Conservation (phyloP, 1,140 invertebrate genomes). For the Pantala flavescens region DNA sequence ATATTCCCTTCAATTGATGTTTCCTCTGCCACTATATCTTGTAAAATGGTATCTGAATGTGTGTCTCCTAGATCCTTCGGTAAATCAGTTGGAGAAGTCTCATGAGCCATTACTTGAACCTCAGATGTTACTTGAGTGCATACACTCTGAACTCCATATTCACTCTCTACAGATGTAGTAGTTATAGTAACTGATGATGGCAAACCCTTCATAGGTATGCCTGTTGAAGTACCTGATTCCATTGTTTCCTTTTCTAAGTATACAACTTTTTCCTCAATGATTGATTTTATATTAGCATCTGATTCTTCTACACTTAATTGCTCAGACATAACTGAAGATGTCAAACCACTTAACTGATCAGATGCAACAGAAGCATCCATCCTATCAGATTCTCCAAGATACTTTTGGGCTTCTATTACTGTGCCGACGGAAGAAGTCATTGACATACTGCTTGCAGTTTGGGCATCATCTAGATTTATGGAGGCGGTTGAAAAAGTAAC, state of each 20-base stretch:
- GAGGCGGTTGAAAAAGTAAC: neutral
- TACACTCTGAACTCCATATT: constrained; percentile 38
- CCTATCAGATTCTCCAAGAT: constrained; percentile 30
- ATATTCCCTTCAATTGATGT: constrained; percentile 20
- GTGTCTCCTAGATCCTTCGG: constrained; percentile 15
- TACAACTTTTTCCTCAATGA: constrained; percentile 13
- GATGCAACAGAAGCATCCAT: constrained; percentile 40
- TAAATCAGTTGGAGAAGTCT: neutral
- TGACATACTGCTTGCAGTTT: constrained; percentile 42
- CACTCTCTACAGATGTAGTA: constrained; percentile 36
- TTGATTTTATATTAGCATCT: neutral
- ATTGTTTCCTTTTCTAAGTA: constrained; percentile 17
- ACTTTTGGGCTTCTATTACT: constrained; percentile 38
- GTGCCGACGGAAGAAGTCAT: constrained; percentile 43
- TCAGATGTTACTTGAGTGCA: constrained; percentile 45
- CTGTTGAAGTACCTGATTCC: constrained; percentile 31
- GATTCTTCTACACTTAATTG: constrained; percentile 25
- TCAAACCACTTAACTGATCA: constrained; percentile 38
- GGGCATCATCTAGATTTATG: constrained; percentile 44
- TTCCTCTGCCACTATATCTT: constrained; percentile 18
- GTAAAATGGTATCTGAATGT: constrained; percentile 26
- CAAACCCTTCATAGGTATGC: constrained; percentile 25
- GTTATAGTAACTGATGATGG: constrained; percentile 43
- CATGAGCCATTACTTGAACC: constrained; percentile 22
- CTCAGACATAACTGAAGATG: constrained; percentile 29